Conservation (phyloP, 2,797 vertebrate species). For the Rousettus madagascariensis region DNA sequence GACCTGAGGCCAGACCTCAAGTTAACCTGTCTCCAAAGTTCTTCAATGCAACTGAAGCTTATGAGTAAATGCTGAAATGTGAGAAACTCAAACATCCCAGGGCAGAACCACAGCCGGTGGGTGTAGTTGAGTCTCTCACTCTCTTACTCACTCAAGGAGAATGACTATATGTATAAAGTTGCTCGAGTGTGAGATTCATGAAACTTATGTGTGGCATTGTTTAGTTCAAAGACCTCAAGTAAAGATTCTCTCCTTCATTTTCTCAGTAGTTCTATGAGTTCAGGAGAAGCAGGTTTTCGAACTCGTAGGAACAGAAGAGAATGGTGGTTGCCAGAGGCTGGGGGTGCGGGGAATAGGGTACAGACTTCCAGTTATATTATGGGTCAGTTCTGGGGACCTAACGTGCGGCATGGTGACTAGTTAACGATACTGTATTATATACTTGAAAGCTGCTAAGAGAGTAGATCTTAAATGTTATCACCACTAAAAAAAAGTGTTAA, state of each 20-base stretch:
- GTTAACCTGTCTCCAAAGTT: background rate
- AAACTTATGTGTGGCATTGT: too few relatives aligned
- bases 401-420: background rate
- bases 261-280: background rate
- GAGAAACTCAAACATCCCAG: background rate
- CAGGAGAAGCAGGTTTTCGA: background rate
- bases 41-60: background rate
- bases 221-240: background rate
- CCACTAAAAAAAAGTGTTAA: background rate
- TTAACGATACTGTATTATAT: background rate
- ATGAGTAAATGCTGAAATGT: background rate
- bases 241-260: background rate
- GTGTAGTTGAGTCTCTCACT: background rate
- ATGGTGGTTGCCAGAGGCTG: background rate
- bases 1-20: background rate
- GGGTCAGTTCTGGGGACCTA: background rate
- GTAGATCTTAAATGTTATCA: background rate
- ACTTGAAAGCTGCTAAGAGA: background rate
- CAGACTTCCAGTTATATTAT: background rate
- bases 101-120: background rate
- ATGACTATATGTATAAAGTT: background rate
- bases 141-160: background rate
- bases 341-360: background rate
- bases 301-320: background rate
- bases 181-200: background rate